Base-by-base conservation (phyloP, 92 coral and sea anemone species). In the Isaurus tuberculatus region DNA sequence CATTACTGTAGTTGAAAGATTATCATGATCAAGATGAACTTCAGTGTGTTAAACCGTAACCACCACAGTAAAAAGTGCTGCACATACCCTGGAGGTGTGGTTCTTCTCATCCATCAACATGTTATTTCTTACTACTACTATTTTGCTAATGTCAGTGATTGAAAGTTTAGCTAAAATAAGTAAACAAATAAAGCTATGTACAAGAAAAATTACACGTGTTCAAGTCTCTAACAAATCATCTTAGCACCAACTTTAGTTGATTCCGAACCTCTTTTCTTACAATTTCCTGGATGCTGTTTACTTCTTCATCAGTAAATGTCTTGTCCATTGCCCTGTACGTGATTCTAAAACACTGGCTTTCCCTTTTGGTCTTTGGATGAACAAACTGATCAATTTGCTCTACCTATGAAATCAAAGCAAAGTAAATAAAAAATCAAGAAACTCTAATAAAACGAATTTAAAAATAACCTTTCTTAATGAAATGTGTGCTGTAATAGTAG, bases 291-390 rank as follows among this genome's bases (percentile, higher is more conserved):
- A 96, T 86, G 29, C 84, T 81, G 78, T 96, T 96, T 48, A 96
- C 89, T 78, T 96, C 99, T 25, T 85, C 88, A 30, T 93, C 99
- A 26, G 93, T 90, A 49, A 96, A 93, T 0, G 99, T 96, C 86
- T 86, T 96, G 89, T 96, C 99, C 99, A 96, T 96, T 15, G 99
- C 91, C 42, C 99, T 87, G 92, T 96, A 96, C 0, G 98, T 94
- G 61, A 96, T 96, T 16, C 99, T 85, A 87, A 94, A 96, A 31
- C 99, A 96, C 30, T 94, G 98, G 81, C 99, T 96, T 85, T 90
- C 94, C 43, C 81, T 88, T 34, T 74, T 84, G 5, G 93, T 92
- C 87, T 90, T 85, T 60, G 98, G 99, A 57, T 96, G 98, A 5
- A 85, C 83, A 78, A 96, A 96, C 48, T 86, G 32, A 57, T 96